These are phyloP conservation scores for Heterodera filipjevi DNA, from an alignment of 2,888 invertebrate genomes.

Conservation along the genomic window DNA sequence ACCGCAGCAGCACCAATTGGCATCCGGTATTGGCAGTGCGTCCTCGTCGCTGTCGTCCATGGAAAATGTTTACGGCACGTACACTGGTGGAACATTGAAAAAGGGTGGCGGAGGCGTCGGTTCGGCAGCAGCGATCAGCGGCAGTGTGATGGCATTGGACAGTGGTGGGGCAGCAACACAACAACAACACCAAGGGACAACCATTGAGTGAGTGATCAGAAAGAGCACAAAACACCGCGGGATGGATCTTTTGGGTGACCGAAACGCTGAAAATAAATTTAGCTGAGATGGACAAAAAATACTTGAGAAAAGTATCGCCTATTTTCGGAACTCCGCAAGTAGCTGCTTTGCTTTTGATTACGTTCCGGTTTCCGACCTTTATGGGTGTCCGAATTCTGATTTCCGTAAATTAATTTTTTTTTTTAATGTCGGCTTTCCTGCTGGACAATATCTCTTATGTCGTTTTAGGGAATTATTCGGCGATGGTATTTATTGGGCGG, in stretches of 20 bases:
- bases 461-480: conserved; percentile 88
- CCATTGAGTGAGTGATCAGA: background rate
- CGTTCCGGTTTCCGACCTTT: background rate
- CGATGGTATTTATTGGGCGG: conserved; percentile 98
- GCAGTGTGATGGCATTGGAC: background rate
- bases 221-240: too few relatives aligned
- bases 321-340: too few relatives aligned
- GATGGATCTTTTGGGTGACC: too few relatives aligned
- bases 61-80: conserved; percentile 6
- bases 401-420: too few relatives aligned
- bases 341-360: too few relatives aligned
- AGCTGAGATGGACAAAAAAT: too few relatives aligned
- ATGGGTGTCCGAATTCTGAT: too few relatives aligned
- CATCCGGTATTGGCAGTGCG: background rate
- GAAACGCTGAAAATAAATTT: too few relatives aligned
- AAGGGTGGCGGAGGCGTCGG: background rate
- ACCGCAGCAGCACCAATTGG: background rate
- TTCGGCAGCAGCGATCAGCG: background rate
- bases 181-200: background rate
- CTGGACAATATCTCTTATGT: too few relatives aligned
- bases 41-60: background rate
- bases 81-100: background rate
- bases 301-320: too few relatives aligned
- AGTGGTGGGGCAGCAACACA: background rate
- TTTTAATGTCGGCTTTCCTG: too few relatives aligned